Conservation (phyloP, 2,113 vertebrate genomes). For the Pygoscelis antarcticus region DNA sequence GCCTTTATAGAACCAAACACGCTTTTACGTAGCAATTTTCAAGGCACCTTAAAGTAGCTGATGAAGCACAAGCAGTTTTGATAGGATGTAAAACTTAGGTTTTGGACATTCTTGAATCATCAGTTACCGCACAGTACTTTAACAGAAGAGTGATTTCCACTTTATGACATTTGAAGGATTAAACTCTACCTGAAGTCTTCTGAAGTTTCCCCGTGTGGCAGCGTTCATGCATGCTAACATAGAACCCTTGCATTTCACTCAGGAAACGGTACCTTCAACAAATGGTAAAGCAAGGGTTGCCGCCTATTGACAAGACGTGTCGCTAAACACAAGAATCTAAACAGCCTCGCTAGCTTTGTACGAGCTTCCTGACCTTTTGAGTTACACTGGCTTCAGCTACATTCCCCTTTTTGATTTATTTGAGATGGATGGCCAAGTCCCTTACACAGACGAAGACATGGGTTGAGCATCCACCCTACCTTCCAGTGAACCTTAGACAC, state of each 20-base stretch:
- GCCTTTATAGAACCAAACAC: background rate
- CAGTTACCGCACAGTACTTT: background rate
- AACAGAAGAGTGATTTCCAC: background rate
- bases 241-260: background rate
- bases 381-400: background rate
- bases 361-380: background rate
- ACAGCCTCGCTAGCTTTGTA: background rate
- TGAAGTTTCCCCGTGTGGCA: background rate
- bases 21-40: background rate
- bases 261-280: background rate
- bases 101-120: background rate
- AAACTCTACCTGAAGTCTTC: background rate
- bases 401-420: background rate
- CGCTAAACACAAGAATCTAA: background rate
- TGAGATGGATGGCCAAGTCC: background rate
- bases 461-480: background rate
- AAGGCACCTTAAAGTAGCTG: background rate
- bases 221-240: accelerated
- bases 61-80: background rate
- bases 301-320: background rate
- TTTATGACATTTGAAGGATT: background rate
- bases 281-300: background rate
- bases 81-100: background rate
- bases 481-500: background rate
- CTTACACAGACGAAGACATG: background rate